A percentile compares a stretch with the other conserved stretches of the same genome.
phyloP scores from a whole-genome alignment of 2,113 vertebrate species.

The Lates calcarifer region DNA sequence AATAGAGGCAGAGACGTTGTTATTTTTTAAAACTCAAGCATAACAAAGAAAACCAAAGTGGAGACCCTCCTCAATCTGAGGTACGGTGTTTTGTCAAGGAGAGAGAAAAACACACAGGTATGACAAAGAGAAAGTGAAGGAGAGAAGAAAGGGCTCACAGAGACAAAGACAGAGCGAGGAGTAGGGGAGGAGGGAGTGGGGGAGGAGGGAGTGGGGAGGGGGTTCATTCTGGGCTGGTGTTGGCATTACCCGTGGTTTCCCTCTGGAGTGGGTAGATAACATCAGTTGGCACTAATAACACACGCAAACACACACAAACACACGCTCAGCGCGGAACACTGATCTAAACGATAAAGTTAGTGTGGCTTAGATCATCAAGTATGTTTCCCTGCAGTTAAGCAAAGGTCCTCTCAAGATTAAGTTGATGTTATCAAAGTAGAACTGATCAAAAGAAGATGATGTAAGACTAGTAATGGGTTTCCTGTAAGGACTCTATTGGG shows the following conservation, averaged over 20 bases:
- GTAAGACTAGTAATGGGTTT: conserved; percentile 14
- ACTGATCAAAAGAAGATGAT: conserved; percentile 11
- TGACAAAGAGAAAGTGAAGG: conserved; percentile 26
- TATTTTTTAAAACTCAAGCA: conserved; percentile 16
- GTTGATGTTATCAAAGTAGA: conserved; percentile 10
- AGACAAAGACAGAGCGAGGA: conserved; percentile 68
- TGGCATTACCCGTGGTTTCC: conserved; percentile 63
- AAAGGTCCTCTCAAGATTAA: conserved; percentile 16
- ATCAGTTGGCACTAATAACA: conserved; percentile 59
- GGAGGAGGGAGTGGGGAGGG: conserved; percentile 8
- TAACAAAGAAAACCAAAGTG: conserved; percentile 17
- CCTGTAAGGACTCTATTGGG: background rate
- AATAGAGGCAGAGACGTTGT: background rate
- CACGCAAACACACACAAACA: conserved; percentile 9
- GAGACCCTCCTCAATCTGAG: background rate
- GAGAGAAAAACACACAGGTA: conserved; percentile 23
- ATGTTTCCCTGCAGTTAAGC: background rate
- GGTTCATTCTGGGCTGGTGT: conserved; percentile 46
- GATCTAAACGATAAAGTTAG: conserved; percentile 29
- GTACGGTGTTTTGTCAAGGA: conserved; percentile 15
- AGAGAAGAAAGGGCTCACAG: conserved; percentile 40
- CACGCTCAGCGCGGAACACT: conserved; percentile 9
- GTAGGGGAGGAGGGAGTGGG: conserved; percentile 21
- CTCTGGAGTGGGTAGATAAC: conserved; percentile 62
- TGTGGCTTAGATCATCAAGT: conserved; percentile 30